Percentiles rank a stretch among this genome's conserved stretches.
These are phyloP conservation scores for Julus scanicus DNA, from an alignment of 2,888 invertebrate species.

Conservation along the genomic window DNA sequence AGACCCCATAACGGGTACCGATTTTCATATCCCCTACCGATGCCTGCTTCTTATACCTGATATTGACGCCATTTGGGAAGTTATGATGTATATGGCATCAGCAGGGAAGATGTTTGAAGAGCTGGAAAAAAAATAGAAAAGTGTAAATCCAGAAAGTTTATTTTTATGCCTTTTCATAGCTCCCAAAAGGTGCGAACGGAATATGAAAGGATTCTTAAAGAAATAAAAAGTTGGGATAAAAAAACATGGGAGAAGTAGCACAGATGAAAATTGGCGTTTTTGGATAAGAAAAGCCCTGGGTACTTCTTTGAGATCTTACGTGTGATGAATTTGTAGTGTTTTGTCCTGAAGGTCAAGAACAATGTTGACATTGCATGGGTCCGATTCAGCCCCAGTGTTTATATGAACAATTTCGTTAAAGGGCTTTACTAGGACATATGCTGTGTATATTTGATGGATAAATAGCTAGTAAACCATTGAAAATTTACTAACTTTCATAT, in stretches of 20 bases:
- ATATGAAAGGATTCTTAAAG: neutral
- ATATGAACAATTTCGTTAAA: neutral
- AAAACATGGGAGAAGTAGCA: neutral
- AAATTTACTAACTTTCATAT: no score
- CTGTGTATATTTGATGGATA: neutral
- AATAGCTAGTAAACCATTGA: neutral
- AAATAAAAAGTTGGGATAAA: neutral
- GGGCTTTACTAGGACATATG: neutral
- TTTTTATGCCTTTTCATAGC: neutral
- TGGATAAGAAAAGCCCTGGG: neutral
- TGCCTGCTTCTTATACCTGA: constrained; percentile 30
- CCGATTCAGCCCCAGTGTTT: neutral
- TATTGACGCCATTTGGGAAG: constrained; percentile 36
- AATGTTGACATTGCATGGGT: neutral
- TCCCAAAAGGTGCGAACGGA: neutral
- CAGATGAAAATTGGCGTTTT: constrained; percentile 6
- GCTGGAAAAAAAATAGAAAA: neutral
- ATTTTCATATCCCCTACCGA: constrained; percentile 22
- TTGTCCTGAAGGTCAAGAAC: constrained; percentile 17
- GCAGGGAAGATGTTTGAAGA: constrained; percentile 36
- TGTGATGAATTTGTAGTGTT: neutral
- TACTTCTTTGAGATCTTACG: neutral
- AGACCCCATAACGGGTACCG: constrained; percentile 35
- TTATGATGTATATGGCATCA: constrained; percentile 22
- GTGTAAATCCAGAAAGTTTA: constrained; percentile 2